Base-by-base conservation (phyloP, 2,797 vertebrate species). In the Sebastes jordani region DNA sequence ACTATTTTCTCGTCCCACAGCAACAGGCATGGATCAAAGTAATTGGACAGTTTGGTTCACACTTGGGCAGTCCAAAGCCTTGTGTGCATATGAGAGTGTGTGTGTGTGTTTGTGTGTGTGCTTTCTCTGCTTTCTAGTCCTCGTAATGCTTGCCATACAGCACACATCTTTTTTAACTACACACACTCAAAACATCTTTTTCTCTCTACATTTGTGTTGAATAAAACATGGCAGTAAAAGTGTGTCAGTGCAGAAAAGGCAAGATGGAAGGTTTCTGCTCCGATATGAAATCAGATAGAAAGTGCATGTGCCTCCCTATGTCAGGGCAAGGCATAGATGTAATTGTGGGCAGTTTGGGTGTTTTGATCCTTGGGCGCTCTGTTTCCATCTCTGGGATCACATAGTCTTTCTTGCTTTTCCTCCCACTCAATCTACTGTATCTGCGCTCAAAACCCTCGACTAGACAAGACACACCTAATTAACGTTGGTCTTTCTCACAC, bases 21-120 rank as follows among this genome's bases (percentile, higher is more conserved):
- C 63, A 92, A 84, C 88, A 86, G 72, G 71, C 86, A 86, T 85
- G 88, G 86, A 88, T 92, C 88, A 90, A 86, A 90, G 78, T 92
- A 92, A 94, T 92, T 92, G 89, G 91, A 86, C 89, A 84, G 81
- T 86, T 89, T 84, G 81, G 74, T 75, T 89, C 84, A 86, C 86
- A 85, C 87, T 87, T 80, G 68, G 64, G 49, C 59, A 73, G 70
- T 76, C 66, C 38, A 71, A 76, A 85, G 78, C 76, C 27, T 61
- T 10, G 46, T 73, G 65, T 71, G 52, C 6, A 38, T 30, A 20
- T 23, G 14, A 10, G 38, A 25, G 59, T 58, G 49, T 42, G 52
- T 30, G 56, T 54, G 23, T 73, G 55, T 74, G 36, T 38, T 14
- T 38, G 36, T 42, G 13, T 20, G 27, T 71, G 58, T 62, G 62